phyloP scores from a whole-genome alignment of 2,113 vertebrate genomes.

The Cyprinus carpio region DNA sequence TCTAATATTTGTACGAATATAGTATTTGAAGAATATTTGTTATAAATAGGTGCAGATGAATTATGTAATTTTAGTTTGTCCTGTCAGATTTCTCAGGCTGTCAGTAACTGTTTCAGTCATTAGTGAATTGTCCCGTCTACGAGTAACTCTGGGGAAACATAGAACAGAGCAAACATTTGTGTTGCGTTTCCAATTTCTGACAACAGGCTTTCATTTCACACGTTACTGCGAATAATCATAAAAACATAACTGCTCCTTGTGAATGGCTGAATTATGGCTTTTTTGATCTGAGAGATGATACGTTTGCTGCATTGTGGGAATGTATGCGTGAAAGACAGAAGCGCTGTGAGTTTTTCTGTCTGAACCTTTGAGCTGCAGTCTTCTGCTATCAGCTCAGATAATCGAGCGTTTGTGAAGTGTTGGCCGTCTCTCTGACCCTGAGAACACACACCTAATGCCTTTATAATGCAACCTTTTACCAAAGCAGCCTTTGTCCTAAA shows the following conservation, averaged over 20 bases:
- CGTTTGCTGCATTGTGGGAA: neutral
- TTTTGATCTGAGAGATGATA: neutral
- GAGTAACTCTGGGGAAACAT: no score
- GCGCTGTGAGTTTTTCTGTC: conserved; percentile 65
- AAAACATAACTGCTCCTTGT: neutral
- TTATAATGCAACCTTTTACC: conserved; percentile 67
- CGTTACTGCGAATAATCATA: neutral
- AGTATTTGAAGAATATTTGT: no score
- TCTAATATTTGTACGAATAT: no score
- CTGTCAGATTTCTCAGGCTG: no score
- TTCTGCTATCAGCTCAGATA: conserved; percentile 81
- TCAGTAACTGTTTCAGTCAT: no score
- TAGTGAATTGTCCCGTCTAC: no score
- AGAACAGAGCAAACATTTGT: neutral
- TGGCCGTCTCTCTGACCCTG: conserved; percentile 80
- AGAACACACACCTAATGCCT: conserved; percentile 64
- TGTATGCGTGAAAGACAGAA: neutral
- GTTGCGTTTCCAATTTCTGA: neutral
- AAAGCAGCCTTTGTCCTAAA: conserved; percentile 74
- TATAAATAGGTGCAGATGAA: no score
- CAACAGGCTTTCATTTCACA: neutral
- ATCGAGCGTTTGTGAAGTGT: conserved; percentile 72
- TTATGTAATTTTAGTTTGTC: no score
- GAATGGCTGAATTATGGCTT: neutral
- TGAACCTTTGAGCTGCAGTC: conserved; percentile 82